phyloP scores from a whole-genome alignment of 2,888 invertebrate species.

The Lamellibrachia columna region DNA sequence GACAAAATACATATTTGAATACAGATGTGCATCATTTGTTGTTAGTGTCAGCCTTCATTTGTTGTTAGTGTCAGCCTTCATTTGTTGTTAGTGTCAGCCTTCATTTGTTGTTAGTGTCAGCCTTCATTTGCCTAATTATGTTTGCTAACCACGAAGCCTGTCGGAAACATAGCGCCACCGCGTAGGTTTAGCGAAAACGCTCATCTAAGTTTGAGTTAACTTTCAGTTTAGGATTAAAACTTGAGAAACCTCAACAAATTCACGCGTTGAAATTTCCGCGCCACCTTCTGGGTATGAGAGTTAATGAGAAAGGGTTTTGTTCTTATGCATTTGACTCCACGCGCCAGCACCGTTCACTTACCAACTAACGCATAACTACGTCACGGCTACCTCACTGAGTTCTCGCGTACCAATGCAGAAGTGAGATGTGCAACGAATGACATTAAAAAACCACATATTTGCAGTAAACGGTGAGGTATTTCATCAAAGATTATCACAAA shows the following conservation, averaged over 20 bases:
- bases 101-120: no score
- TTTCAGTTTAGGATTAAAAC: not conserved
- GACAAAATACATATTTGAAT: no score
- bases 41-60: no score
- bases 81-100: no score
- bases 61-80: no score
- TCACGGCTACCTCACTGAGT: not conserved
- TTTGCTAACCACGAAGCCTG: not conserved
- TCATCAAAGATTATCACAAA: not conserved
- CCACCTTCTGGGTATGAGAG: no score
- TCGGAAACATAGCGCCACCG: not conserved
- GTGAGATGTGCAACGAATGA: not conserved
- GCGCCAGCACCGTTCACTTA: not conserved
- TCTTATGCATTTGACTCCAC: not conserved
- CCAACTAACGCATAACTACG: conserved; percentile 2
- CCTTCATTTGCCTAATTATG: not conserved
- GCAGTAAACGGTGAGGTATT: conserved; percentile 3
- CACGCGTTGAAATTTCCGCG: not conserved
- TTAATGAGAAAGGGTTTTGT: not conserved
- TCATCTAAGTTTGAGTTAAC: not conserved
- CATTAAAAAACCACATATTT: not conserved
- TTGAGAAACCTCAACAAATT: not conserved
- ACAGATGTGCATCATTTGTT: no score
- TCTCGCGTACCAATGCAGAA: not conserved
- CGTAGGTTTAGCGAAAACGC: not conserved